Evolutionary conservation across 2,797 vertebrate species (phyloP).

Genomic region (Coreius guichenoti): DNA sequence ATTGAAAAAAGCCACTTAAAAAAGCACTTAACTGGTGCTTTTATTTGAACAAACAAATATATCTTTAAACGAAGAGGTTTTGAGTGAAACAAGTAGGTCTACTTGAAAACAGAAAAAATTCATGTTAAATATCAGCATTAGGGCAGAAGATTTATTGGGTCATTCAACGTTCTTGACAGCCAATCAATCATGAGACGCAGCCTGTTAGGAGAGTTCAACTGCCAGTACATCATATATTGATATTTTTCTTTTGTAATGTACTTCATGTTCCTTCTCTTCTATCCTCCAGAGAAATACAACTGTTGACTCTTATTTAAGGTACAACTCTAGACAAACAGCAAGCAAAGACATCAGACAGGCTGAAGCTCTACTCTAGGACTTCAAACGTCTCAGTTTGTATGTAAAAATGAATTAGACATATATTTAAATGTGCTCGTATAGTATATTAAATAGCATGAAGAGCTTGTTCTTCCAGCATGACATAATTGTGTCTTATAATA

Average conservation of each 20-base stretch:
- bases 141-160: background rate
- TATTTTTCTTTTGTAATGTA: constrained; percentile 5
- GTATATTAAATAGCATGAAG: background rate
- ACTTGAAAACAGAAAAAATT: background rate
- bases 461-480: background rate
- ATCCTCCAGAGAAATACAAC: background rate
- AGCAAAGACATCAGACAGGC: background rate
- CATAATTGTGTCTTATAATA: background rate
- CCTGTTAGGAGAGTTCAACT: background rate
- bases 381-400: background rate
- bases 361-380: background rate
- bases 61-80: background rate
- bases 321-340: background rate
- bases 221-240: background rate
- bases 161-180: background rate
- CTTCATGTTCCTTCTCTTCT: background rate
- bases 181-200: background rate
- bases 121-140: background rate
- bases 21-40: background rate
- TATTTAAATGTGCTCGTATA: background rate
- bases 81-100: background rate
- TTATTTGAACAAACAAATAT: background rate
- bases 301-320: background rate
- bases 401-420: background rate
- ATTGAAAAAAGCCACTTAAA: too few species aligned